Base-by-base conservation (phyloP, 64 coral and sea anemone species). In the Stichodactyla helianthus region DNA sequence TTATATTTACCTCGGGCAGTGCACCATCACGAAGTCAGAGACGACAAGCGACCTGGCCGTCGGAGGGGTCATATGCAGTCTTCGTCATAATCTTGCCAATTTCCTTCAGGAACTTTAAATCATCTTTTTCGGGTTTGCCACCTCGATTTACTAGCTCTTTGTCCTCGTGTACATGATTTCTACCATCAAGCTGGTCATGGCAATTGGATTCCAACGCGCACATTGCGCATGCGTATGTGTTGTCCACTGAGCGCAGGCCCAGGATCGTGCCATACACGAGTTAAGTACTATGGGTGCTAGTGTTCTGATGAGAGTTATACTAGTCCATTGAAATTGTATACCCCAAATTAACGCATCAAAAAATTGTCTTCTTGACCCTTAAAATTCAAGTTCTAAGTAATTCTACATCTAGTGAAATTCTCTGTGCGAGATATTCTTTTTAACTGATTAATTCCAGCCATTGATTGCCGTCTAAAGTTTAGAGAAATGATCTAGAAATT, bases 181-280 rank as follows among this genome's bases (percentile, higher is more conserved):
- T 9, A 93, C 89, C 87, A 81, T 93, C 0, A 88, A 88, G 55
- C 83, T 93, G 10, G 92, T 93, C 7, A 89, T 89, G 2, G 35
- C 1, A 44, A 44, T 44, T 44, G 35, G 35, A 44, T 44, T 44
- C 35, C 35, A 93, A 87, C 27, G 87, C 91, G 15, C 91, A 93
- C 56, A 79, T 89, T 26, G 91, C 91, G 1, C 87, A 89, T 85
- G 86, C 87, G 18, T 93, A 79, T 88, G 87, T 82, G n/a, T n/a
- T 26, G 23, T 93, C 91, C 10, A 61, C 20, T 0, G 88, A 89
- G 52, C 5, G 11, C 15, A 64, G 31, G 84, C 67, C 82, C 15
- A 89, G 57, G 82, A 55, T 17, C 87, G 91, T 70, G 71, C 89
- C 4, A 71, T 82, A 12, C 67, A 88, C 17, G 87, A 87, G 54